Conservation (phyloP, 2,113 vertebrate genomes). For the Theropithecus gelada region DNA sequence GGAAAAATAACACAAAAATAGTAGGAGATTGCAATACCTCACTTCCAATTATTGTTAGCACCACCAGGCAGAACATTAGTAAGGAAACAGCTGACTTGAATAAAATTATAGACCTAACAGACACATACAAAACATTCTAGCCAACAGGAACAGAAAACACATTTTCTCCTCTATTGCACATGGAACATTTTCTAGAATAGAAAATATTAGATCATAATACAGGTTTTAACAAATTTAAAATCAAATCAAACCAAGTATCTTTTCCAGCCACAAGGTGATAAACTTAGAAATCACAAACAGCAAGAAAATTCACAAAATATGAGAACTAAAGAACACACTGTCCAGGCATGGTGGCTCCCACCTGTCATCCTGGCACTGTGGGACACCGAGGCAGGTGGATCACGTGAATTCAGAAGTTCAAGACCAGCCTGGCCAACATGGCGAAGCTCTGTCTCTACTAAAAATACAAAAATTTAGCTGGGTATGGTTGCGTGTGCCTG, state of each 20-base stretch:
- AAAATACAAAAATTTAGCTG: not conserved
- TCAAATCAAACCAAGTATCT: not conserved
- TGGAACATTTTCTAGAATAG: not conserved
- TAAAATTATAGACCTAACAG: not conserved
- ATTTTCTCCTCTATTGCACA: not conserved
- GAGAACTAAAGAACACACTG: not conserved
- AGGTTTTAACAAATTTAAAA: not conserved
- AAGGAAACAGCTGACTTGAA: not conserved
- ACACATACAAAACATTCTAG: not conserved
- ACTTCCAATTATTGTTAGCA: not conserved
- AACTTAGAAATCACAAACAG: not conserved
- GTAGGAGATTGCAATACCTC: not conserved
- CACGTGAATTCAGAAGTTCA: not conserved
- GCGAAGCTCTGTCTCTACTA: not conserved
- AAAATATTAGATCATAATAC: not conserved
- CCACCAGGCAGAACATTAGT: not conserved
- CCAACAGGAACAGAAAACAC: not conserved
- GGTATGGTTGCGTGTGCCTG: not conserved
- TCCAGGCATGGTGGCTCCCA: not conserved
- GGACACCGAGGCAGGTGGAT: not conserved
- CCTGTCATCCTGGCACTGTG: not conserved
- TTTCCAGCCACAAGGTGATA: not conserved
- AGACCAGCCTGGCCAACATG: not conserved
- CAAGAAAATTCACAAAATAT: not conserved
- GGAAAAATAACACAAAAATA: not conserved